These are phyloP conservation scores for Xylota segnis DNA, from an alignment of 2,888 invertebrate species.

Conservation along the genomic window DNA sequence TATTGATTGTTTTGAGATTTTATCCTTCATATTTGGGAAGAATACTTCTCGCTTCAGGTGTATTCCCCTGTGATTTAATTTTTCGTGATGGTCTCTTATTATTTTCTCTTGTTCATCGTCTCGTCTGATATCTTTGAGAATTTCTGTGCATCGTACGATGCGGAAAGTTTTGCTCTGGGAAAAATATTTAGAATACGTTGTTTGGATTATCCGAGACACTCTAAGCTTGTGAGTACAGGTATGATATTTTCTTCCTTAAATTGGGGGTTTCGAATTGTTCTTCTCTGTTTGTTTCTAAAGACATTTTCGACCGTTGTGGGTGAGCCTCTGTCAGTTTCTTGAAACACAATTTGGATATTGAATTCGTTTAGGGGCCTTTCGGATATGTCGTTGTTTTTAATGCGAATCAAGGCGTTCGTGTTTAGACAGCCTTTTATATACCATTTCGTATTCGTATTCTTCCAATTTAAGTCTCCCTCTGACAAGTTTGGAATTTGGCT, in stretches of 20 bases:
- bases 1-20: constrained; percentile 47
- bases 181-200: not conserved
- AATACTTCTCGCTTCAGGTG: constrained; percentile 29
- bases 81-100: constrained; percentile 32
- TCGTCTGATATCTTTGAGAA: constrained; percentile 12
- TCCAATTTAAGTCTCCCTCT: constrained; percentile 2
- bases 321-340: constrained; percentile 29
- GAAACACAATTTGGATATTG: constrained; percentile 58
- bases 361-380: constrained; percentile 73
- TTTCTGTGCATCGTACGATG: constrained; percentile 25
- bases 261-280: not conserved
- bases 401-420: not conserved
- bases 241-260: not conserved
- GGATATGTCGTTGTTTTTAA: not conserved
- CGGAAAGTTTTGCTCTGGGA: constrained; percentile 50
- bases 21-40: constrained; percentile 55
- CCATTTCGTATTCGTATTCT: constrained; percentile 1
- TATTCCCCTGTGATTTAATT: constrained; percentile 43
- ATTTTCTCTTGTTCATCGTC: constrained; percentile 39
- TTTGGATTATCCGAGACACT: constrained; percentile 28
- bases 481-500: too few relatives aligned
- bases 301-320: not conserved
- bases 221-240: constrained; percentile 64
- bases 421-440: not conserved
- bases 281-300: not conserved